These are phyloP conservation scores for Drosophila guanche DNA, from an alignment of 1,140 invertebrate species.

Conservation along the genomic window DNA sequence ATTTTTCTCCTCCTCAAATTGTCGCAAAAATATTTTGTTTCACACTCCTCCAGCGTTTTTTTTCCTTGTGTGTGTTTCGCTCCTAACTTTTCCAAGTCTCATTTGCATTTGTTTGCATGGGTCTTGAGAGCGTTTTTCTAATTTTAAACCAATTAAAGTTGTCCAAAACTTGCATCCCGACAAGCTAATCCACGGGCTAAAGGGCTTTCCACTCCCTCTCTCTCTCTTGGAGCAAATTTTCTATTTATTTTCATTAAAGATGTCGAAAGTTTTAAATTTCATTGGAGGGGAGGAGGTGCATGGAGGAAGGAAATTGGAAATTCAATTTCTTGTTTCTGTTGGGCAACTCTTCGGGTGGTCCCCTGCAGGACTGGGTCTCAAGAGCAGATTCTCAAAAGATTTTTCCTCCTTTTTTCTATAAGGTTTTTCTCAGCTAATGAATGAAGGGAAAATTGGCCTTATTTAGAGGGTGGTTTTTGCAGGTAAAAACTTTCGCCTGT, in stretches of 20 bases:
- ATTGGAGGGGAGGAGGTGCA: constrained; percentile 47
- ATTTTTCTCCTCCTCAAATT: constrained; percentile 24
- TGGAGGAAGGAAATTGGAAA: constrained; percentile 18
- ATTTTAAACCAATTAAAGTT: constrained; percentile 81
- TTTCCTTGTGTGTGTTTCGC: too few relatives aligned
- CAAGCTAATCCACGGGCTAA: constrained; percentile 57
- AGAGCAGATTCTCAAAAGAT: constrained; percentile 23
- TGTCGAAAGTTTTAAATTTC: constrained; percentile 78
- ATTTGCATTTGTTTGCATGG: constrained; percentile 64
- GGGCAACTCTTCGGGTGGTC: constrained; percentile 23
- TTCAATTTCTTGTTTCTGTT: constrained; percentile 32
- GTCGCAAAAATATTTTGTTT: constrained; percentile 55
- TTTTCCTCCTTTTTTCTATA: constrained; percentile 20
- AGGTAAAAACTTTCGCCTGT: too few relatives aligned
- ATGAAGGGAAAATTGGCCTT: constrained; percentile 9
- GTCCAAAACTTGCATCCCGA: constrained; percentile 61
- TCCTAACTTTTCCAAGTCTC: constrained; percentile 8
- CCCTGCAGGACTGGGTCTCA: constrained; percentile 33
- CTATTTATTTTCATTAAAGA: constrained; percentile 78
- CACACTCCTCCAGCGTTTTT: constrained; percentile 34
- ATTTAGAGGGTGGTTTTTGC: background rate
- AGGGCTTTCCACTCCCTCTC: constrained; percentile 10
- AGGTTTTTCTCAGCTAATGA: constrained; percentile 58
- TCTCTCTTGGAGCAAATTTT: constrained; percentile 17
- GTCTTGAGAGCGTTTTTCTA: constrained; percentile 42